Percentiles rank a stretch among this genome's conserved stretches.
phyloP scores from a whole-genome alignment of 2,888 invertebrate genomes.

The Globia sparganii region DNA sequence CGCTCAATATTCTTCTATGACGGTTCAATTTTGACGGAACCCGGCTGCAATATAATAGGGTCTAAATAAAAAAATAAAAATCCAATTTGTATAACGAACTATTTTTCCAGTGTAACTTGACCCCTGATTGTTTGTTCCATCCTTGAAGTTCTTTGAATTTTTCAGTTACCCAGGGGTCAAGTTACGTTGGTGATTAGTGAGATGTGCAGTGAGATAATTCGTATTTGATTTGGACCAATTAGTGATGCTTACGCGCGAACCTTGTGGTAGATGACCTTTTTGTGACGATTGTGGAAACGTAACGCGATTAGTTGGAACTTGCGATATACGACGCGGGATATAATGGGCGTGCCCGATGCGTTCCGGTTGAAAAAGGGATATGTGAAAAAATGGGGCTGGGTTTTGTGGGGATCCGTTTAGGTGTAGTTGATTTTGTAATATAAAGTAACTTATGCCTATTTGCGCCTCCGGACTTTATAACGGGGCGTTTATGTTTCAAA shows the following conservation, averaged over 20 bases:
- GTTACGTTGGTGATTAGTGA: conserved; percentile 70
- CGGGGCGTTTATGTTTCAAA: not conserved
- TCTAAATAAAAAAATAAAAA: conserved; percentile 64
- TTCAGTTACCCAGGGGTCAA: conserved; percentile 1
- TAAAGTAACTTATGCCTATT: not conserved
- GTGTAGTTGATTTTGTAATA: conserved; percentile 22
- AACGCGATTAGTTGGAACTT: conserved; percentile 67
- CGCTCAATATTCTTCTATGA: conserved; percentile 84
- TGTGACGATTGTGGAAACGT: conserved; percentile 65
- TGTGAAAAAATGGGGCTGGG: conserved; percentile 13
- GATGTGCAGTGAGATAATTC: conserved; percentile 82
- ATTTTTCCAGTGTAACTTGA: conserved; percentile 67
- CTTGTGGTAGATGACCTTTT: conserved; percentile 78
- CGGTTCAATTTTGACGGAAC: conserved; percentile 84
- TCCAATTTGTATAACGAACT: conserved; percentile 74
- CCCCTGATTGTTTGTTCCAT: conserved; percentile 40
- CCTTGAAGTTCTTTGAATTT: not conserved
- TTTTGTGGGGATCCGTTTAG: conserved; percentile 5
- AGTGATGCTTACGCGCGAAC: conserved; percentile 88
- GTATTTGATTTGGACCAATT: conserved; percentile 89
- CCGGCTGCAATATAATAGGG: conserved; percentile 72
- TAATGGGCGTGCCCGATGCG: conserved; percentile 42
- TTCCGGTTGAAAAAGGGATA: not conserved
- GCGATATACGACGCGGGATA: conserved; percentile 68
- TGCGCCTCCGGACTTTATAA: not conserved